Percentiles rank a stretch among this genome's conserved stretches.
phyloP scores from a whole-genome alignment of 2,113 vertebrate species.

The Otis tarda region DNA sequence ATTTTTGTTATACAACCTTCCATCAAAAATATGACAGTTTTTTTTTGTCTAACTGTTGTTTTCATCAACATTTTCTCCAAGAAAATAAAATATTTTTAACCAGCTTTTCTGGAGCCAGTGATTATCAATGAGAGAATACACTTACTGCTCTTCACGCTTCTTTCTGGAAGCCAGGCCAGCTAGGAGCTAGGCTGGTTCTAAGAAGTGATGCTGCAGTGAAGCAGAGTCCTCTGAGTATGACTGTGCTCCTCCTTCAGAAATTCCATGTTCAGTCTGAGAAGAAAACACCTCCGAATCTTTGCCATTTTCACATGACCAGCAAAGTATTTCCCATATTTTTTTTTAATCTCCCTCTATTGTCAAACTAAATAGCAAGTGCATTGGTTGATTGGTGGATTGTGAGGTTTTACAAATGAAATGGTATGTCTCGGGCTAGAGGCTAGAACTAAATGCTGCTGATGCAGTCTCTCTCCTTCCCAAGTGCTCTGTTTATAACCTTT shows the following conservation, averaged over 20 bases:
- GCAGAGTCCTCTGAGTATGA: conserved; percentile 13
- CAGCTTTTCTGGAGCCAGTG: neutral
- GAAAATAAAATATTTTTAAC: neutral
- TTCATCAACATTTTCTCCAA: neutral
- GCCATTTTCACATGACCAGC: neutral
- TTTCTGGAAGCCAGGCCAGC: neutral
- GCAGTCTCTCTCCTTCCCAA: neutral
- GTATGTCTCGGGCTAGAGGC: neutral
- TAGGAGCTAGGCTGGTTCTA: neutral
- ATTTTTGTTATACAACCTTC: neutral
- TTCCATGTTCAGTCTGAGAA: neutral
- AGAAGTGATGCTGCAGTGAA: conserved; percentile 14
- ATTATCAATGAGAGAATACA: neutral
- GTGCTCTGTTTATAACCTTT: neutral
- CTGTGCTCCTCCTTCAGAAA: conserved; percentile 25
- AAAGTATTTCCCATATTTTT: neutral
- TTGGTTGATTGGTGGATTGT: neutral
- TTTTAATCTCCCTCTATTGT: neutral
- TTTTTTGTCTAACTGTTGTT: neutral
- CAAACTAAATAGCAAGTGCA: neutral
- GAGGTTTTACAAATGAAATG: neutral
- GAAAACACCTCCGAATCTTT: neutral
- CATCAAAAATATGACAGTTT: neutral
- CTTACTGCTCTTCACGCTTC: neutral
- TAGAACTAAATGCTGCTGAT: neutral